A percentile compares a stretch with the other conserved stretches of the same genome.
These are phyloP conservation scores for Ondatra zibethicus DNA, from an alignment of 2,113 vertebrate genomes.

Conservation along the genomic window DNA sequence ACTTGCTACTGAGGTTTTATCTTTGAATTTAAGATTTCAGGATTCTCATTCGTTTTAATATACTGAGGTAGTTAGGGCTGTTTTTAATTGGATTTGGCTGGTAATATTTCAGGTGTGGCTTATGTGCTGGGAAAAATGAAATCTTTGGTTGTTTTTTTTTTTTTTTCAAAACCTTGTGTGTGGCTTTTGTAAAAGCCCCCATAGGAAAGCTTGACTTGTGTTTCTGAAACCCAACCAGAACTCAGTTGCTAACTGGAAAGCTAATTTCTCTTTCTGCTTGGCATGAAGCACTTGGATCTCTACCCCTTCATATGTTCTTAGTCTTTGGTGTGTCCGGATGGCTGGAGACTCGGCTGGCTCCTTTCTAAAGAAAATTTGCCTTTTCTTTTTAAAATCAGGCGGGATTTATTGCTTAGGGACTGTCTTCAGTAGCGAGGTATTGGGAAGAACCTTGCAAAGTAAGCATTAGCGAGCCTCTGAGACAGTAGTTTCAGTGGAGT, in stretches of 20 bases:
- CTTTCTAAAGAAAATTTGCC: not conserved
- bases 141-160: not conserved
- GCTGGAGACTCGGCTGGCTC: not conserved
- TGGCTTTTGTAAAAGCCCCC: not conserved
- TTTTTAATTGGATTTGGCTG: constrained; percentile 46
- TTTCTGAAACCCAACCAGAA: not conserved
- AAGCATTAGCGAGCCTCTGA: not conserved
- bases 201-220: not conserved
- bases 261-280: constrained; percentile 35
- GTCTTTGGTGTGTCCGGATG: not conserved
- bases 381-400: not conserved
- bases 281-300: not conserved
- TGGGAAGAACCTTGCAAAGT: constrained; percentile 1
- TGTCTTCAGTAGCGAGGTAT: not conserved
- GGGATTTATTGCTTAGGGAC: not conserved
- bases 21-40: constrained; percentile 3
- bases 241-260: not conserved
- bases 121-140: constrained; percentile 15
- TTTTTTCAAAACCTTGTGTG: not conserved
- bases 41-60: constrained; percentile 18
- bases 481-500: not conserved
- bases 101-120: not conserved
- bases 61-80: not conserved
- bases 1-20: constrained; percentile 32
- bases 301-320: not conserved